phyloP scores from a whole-genome alignment of 2,888 invertebrate genomes.

The Tiphia femorata region DNA sequence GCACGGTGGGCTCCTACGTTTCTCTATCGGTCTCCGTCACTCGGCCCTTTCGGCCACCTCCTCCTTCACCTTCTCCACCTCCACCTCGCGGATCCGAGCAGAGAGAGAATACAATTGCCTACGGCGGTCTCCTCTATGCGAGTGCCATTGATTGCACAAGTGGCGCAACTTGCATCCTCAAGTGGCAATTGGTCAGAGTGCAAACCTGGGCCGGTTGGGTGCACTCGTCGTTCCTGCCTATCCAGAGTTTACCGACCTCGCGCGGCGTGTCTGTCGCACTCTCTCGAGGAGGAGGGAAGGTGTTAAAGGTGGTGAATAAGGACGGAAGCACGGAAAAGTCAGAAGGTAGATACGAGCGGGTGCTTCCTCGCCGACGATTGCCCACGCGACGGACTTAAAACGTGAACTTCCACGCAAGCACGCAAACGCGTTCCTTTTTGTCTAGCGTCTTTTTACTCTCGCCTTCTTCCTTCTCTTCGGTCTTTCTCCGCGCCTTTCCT shows the following conservation, averaged over 20 bases:
- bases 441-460: no score
- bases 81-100: constrained; percentile 2
- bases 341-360: no score
- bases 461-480: no score
- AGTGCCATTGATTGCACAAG: constrained; percentile 49
- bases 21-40: background rate
- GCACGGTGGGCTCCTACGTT: constrained; percentile 2
- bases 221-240: constrained; percentile 2
- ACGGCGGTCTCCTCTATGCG: constrained; percentile 27
- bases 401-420: no score
- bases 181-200: constrained; percentile 41
- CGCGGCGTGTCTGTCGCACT: no score
- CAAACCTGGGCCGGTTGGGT: constrained; percentile 4
- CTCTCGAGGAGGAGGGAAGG: no score
- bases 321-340: no score
- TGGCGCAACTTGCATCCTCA: constrained; percentile 46
- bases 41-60: background rate
- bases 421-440: no score
- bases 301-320: no score
- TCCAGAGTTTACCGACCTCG: constrained; percentile 40
- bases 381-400: no score
- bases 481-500: no score
- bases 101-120: constrained; percentile 37
- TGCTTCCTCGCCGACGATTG: no score
- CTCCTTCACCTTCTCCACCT: constrained; percentile 1